Evolutionary conservation across 1,140 invertebrate species (phyloP).

Genomic region (Cherax quadricarinatus): DNA sequence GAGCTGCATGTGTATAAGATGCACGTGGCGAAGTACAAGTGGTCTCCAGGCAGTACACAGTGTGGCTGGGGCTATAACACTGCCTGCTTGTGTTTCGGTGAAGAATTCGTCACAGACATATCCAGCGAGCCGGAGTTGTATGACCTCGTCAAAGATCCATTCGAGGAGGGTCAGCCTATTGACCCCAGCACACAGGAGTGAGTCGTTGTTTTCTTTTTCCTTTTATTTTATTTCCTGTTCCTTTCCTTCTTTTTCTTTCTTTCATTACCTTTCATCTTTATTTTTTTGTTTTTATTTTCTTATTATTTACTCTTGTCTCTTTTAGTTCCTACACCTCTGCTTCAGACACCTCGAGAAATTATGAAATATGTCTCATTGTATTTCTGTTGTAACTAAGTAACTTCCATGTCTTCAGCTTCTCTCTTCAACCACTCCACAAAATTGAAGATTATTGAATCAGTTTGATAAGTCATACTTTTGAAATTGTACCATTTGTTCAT

Average conservation of each 20-base stretch:
- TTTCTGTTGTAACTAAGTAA: too few species aligned
- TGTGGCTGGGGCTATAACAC: slow-evolving; percentile 40
- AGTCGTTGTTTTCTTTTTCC: neutral
- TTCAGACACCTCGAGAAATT: too few species aligned
- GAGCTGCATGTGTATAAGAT: slow-evolving; percentile 45
- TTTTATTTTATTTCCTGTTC: neutral
- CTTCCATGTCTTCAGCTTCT: too few species aligned
- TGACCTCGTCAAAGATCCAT: slow-evolving; percentile 38
- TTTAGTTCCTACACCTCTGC: too few species aligned
- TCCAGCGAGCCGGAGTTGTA: neutral
- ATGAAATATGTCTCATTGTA: too few species aligned
- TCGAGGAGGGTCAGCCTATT: slow-evolving; percentile 44
- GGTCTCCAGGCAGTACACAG: slow-evolving; percentile 36
- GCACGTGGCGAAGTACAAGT: slow-evolving; percentile 15
- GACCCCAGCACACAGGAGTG: slow-evolving; percentile 14
- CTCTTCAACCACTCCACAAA: too few species aligned
- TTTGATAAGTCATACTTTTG: too few species aligned
- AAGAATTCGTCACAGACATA: neutral
- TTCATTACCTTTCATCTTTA: too few species aligned
- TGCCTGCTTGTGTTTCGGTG: neutral
- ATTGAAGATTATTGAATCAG: too few species aligned
- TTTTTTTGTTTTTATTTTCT: too few species aligned
- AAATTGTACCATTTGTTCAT: too few species aligned
- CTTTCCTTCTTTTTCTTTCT: neutral
- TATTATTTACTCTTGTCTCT: too few species aligned